Base-by-base conservation (phyloP, 2,888 invertebrate genomes). In the Eupithecia pulchellata region DNA sequence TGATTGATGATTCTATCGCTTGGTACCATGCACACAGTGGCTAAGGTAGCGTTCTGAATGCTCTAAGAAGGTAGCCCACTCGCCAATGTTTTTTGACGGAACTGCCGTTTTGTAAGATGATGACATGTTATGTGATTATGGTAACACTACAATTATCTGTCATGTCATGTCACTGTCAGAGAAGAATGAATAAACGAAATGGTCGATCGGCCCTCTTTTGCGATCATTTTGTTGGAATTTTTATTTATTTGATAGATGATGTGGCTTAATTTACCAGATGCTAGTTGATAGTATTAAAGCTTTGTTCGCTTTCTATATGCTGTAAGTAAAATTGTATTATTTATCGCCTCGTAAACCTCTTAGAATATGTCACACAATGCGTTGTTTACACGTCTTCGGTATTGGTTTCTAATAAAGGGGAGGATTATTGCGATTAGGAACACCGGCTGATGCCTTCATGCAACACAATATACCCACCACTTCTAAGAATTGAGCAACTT, bases 341-440 rank as follows among this genome's bases (percentile, higher is more conserved):
- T 62, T 68, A 68, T 25, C 66, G 60, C 47, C 42, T 30, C 68
- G 68, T 72, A 42, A 71, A 73, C 68, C 29, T 57, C 55, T n/a
- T 76, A 82, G 84, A 87, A 80, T 80, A 80, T 78, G 80, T 81
- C 75, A 74, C 77, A 78, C 78, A 73, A 76, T 79, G 79, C 81
- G 85, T 92, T 93, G 93, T 93, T 93, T 93, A 93, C 93, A 93
- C 93, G 93, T 93, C 90, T 89, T 85, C 86, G 84, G 71, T 83
- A 81, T 57, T 84, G 82, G 81, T 85, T 84, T 63, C 81, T 80
- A 81, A 91, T 89, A 90, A 93, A 92, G 92, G 93, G 93, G 93
- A 88, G 93, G 91, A 91, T 90, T 86, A 86, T 78, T 81, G 77
- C 75, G 72, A 78, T 73, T 64, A 66, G 60, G 27, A 63, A 61